Evolutionary conservation across 2,113 vertebrate genomes (phyloP).

Genomic region (Colistium nudipinnis): DNA sequence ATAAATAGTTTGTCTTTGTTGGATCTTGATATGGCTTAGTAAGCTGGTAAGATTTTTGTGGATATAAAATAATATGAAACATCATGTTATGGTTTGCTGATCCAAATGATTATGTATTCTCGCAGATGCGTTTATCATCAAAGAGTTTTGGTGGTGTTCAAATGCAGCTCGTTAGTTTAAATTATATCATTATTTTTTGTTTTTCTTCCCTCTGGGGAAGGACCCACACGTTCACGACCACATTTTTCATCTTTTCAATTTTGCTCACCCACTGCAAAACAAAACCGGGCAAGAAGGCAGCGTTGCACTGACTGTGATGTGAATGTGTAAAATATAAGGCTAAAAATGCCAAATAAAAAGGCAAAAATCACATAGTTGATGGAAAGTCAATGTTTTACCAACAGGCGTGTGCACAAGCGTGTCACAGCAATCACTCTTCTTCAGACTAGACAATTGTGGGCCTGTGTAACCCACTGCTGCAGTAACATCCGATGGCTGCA

Average conservation of each 20-base stretch:
- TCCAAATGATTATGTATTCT: neutral
- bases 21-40: neutral
- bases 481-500: conserved; percentile 10
- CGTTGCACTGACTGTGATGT: neutral
- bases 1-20: neutral
- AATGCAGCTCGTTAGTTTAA: too few relatives aligned
- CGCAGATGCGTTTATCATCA: too few relatives aligned
- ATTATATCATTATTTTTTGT: too few relatives aligned
- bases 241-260: neutral
- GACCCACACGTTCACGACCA: neutral
- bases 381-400: neutral
- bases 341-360: neutral
- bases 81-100: too few relatives aligned
- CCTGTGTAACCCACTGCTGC: conserved; percentile 19
- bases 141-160: too few relatives aligned
- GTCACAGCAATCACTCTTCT: conserved; percentile 18
- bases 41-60: neutral
- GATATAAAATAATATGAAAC: neutral
- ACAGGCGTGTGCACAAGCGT: conserved; percentile 20
- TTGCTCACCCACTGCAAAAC: neutral
- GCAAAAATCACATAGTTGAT: too few relatives aligned
- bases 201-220: too few relatives aligned
- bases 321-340: neutral
- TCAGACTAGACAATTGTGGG: conserved; percentile 16
- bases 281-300: neutral